phyloP scores from a whole-genome alignment of 2,797 vertebrate species.

The Alca torda region DNA sequence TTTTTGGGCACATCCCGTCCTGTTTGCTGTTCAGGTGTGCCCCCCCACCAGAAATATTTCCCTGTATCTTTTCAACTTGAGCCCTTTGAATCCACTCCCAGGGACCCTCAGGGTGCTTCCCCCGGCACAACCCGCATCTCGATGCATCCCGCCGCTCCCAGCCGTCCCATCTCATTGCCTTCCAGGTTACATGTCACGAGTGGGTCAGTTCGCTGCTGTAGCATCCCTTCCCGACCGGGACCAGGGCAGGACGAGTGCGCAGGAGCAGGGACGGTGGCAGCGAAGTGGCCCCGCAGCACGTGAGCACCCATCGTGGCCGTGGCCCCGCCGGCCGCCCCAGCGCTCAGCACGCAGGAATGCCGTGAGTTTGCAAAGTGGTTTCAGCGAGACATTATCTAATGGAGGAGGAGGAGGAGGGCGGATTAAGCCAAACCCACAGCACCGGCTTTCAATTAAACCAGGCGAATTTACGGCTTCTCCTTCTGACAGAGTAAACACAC shows the following conservation, averaged over 20 bases:
- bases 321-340: constrained; percentile 12
- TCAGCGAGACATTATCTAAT: constrained; percentile 75
- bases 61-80: not conserved
- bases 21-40: not conserved
- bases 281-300: fast-evolving
- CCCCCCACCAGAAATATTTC: not conserved
- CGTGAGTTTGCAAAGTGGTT: constrained; percentile 72
- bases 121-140: not conserved
- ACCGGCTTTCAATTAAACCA: constrained; percentile 65
- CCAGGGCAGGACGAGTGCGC: fast-evolving
- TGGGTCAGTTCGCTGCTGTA: not conserved
- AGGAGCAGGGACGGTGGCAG: not conserved
- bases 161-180: not conserved
- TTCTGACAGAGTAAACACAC: constrained; percentile 1
- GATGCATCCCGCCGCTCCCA: not conserved
- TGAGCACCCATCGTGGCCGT: not conserved
- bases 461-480: constrained; percentile 44
- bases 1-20: not conserved
- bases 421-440: constrained; percentile 71
- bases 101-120: not conserved
- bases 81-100: not conserved
- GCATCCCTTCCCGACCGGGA: fast-evolving
- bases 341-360: constrained; percentile 67
- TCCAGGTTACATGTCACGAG: not conserved
- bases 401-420: constrained; percentile 66